Evolutionary conservation across 2,888 invertebrate species (phyloP).

Genomic region (Zygothrica quintamaculata): DNA sequence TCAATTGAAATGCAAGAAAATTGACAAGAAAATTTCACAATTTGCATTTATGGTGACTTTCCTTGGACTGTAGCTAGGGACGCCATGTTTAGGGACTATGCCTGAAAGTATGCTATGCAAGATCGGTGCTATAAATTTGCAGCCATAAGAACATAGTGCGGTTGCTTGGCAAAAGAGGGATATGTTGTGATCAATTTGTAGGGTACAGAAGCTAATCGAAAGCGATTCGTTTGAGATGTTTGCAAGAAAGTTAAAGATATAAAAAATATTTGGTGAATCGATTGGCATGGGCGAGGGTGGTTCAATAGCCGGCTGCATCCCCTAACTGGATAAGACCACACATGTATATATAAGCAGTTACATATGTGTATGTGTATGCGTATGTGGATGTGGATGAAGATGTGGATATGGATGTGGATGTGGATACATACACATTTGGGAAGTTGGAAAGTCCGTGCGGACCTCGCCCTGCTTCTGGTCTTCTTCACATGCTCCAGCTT

Average conservation of each 20-base stretch:
- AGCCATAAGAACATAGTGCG: slow-evolving; percentile 32
- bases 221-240: neutral
- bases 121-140: slow-evolving; percentile 48
- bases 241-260: neutral
- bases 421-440: slow-evolving; percentile 34
- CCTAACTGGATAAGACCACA: slow-evolving; percentile 38
- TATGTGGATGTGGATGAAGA: slow-evolving; percentile 18
- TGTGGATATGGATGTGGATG: slow-evolving; percentile 19
- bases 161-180: neutral
- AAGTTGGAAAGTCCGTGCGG: slow-evolving; percentile 29
- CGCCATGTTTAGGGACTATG: slow-evolving; percentile 1
- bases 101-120: slow-evolving; percentile 55
- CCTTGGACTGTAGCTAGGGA: too few species aligned
- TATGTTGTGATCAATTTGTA: slow-evolving; percentile 23
- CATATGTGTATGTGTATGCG: slow-evolving; percentile 24
- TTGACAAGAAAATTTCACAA: too few species aligned
- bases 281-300: slow-evolving; percentile 27
- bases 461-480: slow-evolving; percentile 9
- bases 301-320: slow-evolving; percentile 41
- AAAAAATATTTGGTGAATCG: slow-evolving; percentile 14
- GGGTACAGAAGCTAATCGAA: slow-evolving; percentile 1
- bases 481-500: slow-evolving; percentile 1
- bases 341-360: slow-evolving; percentile 17
- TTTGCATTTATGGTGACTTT: neutral
- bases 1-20: too few species aligned